A percentile compares a stretch with the other conserved stretches of the same genome.
phyloP scores from a whole-genome alignment of 2,888 invertebrate genomes.

The Agrochola circellaris region DNA sequence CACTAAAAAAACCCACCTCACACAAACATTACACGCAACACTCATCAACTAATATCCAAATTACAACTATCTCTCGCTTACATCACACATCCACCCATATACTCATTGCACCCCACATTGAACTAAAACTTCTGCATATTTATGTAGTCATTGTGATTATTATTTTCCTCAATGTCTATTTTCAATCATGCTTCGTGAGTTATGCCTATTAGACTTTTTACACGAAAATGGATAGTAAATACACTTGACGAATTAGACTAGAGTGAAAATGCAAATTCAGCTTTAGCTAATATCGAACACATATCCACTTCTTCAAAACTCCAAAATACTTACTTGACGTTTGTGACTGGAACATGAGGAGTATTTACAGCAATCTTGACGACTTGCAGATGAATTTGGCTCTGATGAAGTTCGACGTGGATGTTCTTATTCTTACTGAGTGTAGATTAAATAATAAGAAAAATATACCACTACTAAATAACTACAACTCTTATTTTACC shows the following conservation, averaged over 20 bases:
- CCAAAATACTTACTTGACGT: background rate
- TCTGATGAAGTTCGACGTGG: constrained; percentile 10
- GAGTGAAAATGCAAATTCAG: background rate
- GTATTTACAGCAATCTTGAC: background rate
- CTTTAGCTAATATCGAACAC: background rate
- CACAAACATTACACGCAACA: background rate
- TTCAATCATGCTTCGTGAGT: background rate
- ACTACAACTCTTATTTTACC: constrained; percentile 37
- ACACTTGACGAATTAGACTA: background rate
- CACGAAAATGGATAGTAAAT: background rate
- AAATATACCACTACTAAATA: constrained; percentile 27
- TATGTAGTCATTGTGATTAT: background rate
- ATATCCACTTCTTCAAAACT: background rate
- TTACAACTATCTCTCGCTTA: background rate
- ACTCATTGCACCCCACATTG: background rate
- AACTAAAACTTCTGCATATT: background rate
- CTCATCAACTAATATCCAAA: background rate
- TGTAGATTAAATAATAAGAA: constrained; percentile 36
- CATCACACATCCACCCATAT: background rate
- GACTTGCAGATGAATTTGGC: constrained; percentile 4
- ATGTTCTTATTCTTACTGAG: constrained; percentile 44
- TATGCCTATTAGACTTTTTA: background rate
- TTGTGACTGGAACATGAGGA: background rate
- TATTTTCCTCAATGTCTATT: background rate
- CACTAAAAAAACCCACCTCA: background rate